These are phyloP conservation scores for Brachyhypopomus gauderio DNA, from an alignment of 2,113 vertebrate genomes.

Conservation along the genomic window DNA sequence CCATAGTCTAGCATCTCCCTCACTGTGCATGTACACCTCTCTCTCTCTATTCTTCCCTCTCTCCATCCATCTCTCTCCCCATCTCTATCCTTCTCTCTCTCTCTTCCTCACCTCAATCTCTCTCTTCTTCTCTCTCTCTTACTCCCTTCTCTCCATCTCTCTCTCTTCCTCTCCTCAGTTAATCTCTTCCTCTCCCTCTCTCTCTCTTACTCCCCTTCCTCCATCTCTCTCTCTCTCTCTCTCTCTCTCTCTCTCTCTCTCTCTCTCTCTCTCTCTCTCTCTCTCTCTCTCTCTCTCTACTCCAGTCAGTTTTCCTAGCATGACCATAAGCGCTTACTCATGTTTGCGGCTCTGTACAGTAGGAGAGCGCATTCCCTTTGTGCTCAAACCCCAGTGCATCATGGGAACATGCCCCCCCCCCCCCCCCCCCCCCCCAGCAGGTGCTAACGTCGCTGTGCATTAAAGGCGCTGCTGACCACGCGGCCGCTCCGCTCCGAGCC, in stretches of 20 bases:
- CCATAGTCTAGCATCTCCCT: too few relatives aligned
- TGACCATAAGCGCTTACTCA: constrained; percentile 21
- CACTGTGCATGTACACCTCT: too few relatives aligned
- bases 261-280: background rate
- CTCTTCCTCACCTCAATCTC: too few relatives aligned
- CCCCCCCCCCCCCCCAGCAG: constrained; percentile 37
- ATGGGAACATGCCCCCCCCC: constrained; percentile 45
- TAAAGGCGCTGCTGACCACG: constrained; percentile 56
- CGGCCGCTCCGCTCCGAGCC: constrained; percentile 40
- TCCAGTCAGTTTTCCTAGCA: constrained; percentile 36
- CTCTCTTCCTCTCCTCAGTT: constrained; percentile 10
- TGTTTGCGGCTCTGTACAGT: constrained; percentile 39
- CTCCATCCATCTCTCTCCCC: too few relatives aligned
- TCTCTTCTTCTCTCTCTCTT: background rate
- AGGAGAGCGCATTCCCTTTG: constrained; percentile 40
- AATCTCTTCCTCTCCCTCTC: background rate
- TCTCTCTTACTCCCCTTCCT: background rate
- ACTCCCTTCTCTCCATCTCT: background rate
- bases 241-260: constrained; percentile 7
- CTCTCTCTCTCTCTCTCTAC: background rate
- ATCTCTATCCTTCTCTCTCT: too few relatives aligned
- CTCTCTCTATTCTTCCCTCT: too few relatives aligned
- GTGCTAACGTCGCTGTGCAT: constrained; percentile 41
- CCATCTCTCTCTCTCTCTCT: constrained; percentile 30
- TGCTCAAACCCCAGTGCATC: constrained; percentile 17